Base-by-base conservation (phyloP, 2,113 vertebrate genomes). In the Kryptolebias marmoratus region DNA sequence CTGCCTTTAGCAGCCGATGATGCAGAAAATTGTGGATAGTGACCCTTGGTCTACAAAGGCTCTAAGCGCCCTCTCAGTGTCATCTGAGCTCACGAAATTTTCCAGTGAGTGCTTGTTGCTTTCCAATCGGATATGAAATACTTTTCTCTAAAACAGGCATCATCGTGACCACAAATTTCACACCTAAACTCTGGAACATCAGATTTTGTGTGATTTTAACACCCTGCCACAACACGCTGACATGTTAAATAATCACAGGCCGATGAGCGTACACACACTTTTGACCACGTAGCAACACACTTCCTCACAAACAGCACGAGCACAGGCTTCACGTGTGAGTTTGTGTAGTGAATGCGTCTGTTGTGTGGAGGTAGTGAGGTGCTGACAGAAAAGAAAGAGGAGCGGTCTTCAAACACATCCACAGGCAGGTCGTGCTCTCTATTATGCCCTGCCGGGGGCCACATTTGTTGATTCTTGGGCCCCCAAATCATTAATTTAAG, bases 321-420 rank as follows among this genome's bases (percentile, higher is more conserved):
- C 58, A 2, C 83, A 68, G 81, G 72, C 83, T 53, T 86, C 73
- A 42, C 59, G 27, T 61, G 77, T 71, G 84, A 74, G 73, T 89
- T 86, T 87, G 85, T 68, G 70, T 65, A 55, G 83, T 89, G 88
- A 91, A 93, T 91, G 82, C 66, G 27, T 82, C 73, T 90, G 86
- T 88, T 89, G 87, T 93, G 82, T 86, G 64, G 84, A 66, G 77
- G 80, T 73, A 80, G 85, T 54, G 87, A 92, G 89, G 89, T 90
- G 92, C 77, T 92, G 92, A 93, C 82, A 84, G 91, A 92, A 77
- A 88, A 87, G 88, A 90, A 92, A 91, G 91, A 88, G 90, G 88
- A 91, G 85, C 78, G 67, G 70, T 66, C 86, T 88, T 87, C 81
- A 84, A 82, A 88, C 89, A 86, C 81, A 87, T 87, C 89, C 68